Evolutionary conservation across 2,888 invertebrate species (phyloP).

Genomic region (Sinohyriopsis cumingii): DNA sequence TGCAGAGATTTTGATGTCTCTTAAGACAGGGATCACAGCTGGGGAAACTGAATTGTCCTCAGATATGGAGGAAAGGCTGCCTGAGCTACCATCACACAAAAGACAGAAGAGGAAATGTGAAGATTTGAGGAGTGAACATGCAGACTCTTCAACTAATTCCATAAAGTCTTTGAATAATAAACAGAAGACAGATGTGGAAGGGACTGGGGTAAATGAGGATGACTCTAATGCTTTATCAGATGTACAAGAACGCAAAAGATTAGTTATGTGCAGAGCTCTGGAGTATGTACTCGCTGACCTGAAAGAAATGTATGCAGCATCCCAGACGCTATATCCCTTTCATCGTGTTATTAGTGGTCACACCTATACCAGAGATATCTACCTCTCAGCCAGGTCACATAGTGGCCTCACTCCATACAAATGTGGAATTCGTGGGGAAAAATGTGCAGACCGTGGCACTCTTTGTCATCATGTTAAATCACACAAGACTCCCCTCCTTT

Average conservation of each 20-base stretch:
- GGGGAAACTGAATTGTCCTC: slow-evolving; percentile 19
- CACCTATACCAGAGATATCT: background rate
- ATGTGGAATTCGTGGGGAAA: slow-evolving; percentile 43
- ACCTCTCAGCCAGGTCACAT: background rate
- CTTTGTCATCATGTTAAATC: slow-evolving; percentile 17
- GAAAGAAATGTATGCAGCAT: background rate
- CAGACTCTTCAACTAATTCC: slow-evolving; percentile 2
- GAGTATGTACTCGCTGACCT: background rate
- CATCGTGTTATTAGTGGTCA: slow-evolving; percentile 2
- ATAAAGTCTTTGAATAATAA: background rate
- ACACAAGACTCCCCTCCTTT: slow-evolving; percentile 11
- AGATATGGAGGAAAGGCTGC: slow-evolving; percentile 4
- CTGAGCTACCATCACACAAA: slow-evolving; percentile 1
- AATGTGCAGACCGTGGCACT: slow-evolving; percentile 18
- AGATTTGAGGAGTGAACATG: slow-evolving; percentile 5
- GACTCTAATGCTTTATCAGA: background rate
- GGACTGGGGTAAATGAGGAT: background rate
- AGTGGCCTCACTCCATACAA: slow-evolving; percentile 11
- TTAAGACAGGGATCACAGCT: slow-evolving; percentile 18
- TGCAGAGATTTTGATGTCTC: slow-evolving; percentile 34
- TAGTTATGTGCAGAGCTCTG: background rate
- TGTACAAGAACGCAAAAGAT: background rate
- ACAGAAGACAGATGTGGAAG: too few relatives aligned
- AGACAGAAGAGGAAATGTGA: slow-evolving; percentile 1
- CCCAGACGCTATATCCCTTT: background rate